Conservation (phyloP, 2,797 vertebrate genomes). For the Pseudochirops corinnae region DNA sequence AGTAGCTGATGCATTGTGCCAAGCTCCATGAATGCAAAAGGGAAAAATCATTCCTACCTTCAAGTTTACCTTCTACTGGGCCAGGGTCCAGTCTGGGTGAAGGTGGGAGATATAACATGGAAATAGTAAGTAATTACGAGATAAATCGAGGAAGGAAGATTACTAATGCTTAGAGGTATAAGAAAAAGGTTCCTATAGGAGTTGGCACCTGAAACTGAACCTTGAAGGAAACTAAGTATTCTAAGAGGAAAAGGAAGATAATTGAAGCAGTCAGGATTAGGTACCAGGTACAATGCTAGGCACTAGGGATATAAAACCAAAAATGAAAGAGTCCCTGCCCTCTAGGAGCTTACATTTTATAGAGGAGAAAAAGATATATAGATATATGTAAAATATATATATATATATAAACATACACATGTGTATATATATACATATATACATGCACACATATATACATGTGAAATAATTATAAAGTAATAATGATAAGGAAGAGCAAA, state of each 20-base stretch:
- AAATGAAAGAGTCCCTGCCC: neutral
- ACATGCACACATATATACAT: too few relatives aligned
- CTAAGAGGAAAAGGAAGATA: neutral
- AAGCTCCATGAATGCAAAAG: too few relatives aligned
- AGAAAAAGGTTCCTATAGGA: neutral
- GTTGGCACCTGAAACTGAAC: neutral
- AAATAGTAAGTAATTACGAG: neutral
- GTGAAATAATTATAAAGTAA: too few relatives aligned
- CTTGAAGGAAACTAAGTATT: neutral
- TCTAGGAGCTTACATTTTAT: neutral
- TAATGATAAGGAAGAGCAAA: too few relatives aligned
- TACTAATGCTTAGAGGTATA: neutral
- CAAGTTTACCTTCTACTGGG: neutral
- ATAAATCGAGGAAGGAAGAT: neutral
- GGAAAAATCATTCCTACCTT: neutral
- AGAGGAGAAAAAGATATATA: neutral
- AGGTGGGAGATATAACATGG: neutral
- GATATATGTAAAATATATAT: too few relatives aligned
- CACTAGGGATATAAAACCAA: neutral
- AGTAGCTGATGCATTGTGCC: neutral
- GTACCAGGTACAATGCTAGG: neutral
- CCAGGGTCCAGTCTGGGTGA: neutral
- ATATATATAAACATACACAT: too few relatives aligned
- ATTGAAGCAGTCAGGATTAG: too few relatives aligned
- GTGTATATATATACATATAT: too few relatives aligned